A percentile compares a stretch with the other conserved stretches of the same genome.
phyloP scores from a whole-genome alignment of 2,888 invertebrate genomes.

The Cryptus armator region DNA sequence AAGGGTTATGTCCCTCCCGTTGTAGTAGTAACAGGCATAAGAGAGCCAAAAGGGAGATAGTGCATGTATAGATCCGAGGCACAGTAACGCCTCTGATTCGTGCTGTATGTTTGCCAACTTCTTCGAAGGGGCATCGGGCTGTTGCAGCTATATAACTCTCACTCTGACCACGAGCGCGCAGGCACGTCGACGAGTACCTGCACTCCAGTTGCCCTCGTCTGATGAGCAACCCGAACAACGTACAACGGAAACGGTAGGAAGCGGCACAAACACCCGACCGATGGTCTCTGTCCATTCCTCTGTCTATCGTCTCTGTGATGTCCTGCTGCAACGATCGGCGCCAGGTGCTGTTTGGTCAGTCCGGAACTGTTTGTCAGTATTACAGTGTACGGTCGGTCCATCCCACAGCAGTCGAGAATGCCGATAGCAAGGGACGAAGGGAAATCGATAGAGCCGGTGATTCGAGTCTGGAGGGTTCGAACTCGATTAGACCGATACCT shows the following conservation, averaged over 20 bases:
- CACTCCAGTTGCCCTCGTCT: constrained; percentile 52
- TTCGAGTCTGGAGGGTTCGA: constrained; percentile 26
- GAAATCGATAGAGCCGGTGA: constrained; percentile 60
- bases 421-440: constrained; percentile 16
- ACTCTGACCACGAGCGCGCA: constrained; percentile 34
- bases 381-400: constrained; percentile 32
- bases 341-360: constrained; percentile 58
- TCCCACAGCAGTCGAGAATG: constrained; percentile 28
- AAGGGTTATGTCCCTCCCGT: constrained; percentile 48
- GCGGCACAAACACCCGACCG: not conserved
- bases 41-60: constrained; percentile 19
- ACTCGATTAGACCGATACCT: constrained; percentile 48
- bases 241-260: constrained; percentile 13
- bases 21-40: not conserved
- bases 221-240: constrained; percentile 51
- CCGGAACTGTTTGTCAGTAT: constrained; percentile 59
- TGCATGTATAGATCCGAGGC: constrained; percentile 5
- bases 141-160: constrained; percentile 23
- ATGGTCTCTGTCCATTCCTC: constrained; percentile 10
- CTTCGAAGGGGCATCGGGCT: constrained; percentile 38
- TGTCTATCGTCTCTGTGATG: constrained; percentile 35
- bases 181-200: constrained; percentile 42
- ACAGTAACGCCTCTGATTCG: constrained; percentile 36
- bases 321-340: constrained; percentile 11
- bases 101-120: constrained; percentile 62